Conservation (phyloP, 2,888 invertebrate species). For the Eretmocerus hayati region DNA sequence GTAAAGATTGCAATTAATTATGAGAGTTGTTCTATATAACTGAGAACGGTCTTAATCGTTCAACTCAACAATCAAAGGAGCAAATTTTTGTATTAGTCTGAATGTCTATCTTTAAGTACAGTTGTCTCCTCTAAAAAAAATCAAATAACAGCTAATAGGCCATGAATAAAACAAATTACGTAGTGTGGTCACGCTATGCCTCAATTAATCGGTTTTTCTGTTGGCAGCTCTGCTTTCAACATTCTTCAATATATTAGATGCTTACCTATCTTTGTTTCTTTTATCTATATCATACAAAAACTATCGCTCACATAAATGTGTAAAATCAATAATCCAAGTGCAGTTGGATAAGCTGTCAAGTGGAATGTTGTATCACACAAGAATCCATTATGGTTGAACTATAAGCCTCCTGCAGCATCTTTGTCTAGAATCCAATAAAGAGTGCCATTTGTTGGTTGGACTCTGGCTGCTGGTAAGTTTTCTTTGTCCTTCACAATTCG, state of each 20-base stretch:
- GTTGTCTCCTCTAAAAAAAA: constrained; percentile 12
- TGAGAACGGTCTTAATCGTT: constrained; percentile 8
- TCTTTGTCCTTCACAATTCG: constrained; percentile 70
- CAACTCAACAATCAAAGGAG: constrained; percentile 7
- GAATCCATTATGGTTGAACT: constrained; percentile 8
- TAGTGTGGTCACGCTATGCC: constrained; percentile 5
- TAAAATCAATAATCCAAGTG: constrained; percentile 27
- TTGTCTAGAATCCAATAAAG: constrained; percentile 53
- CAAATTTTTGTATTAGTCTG: constrained; percentile 15
- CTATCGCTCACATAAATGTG: constrained; percentile 26
- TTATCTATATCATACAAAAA: constrained; percentile 27
- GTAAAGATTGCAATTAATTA: constrained; percentile 7
- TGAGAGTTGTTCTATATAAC: constrained; percentile 8
- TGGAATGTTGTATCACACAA: constrained; percentile 29
- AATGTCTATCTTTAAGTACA: constrained; percentile 18
- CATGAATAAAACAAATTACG: constrained; percentile 17
- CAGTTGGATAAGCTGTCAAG: constrained; percentile 23
- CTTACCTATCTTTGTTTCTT: constrained; percentile 13
- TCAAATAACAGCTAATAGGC: constrained; percentile 17
- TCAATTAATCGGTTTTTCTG: constrained; percentile 2
- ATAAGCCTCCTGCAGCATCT: constrained; percentile 32
- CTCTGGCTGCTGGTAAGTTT: constrained; percentile 68
- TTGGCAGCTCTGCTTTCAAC: constrained; percentile 16
- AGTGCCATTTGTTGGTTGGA: constrained; percentile 63
- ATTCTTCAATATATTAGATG: constrained; percentile 20